Base-by-base conservation (phyloP, 1,140 invertebrate genomes). In the Aphelenchoides besseyi region DNA sequence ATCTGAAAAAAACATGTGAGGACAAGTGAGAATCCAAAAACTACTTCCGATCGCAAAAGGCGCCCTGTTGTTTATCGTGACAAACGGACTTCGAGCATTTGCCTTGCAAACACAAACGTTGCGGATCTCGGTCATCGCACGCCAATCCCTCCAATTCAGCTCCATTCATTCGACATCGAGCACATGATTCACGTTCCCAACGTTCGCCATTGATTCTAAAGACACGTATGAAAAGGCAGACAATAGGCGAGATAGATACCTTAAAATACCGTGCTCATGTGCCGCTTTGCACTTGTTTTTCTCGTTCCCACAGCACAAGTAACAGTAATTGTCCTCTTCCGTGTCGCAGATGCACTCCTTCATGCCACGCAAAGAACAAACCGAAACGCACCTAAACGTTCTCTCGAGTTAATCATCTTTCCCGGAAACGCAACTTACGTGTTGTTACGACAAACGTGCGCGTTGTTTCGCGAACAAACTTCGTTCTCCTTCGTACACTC, bases 31-130 rank as follows among this genome's bases (percentile, higher is more conserved):
- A 5, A 12, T 9, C 29, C 26, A 53, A 18, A 36, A 81, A 79
- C 62, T 57, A 82, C 82, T 84, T 84, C 64, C 83, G 33, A 71
- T 83, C 82, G 66, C 83, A 83, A 59, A 77, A 83, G 30, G 66
- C 54, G 0, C 82, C 82, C 35, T 83, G 75, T 32, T 62, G 67
- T 66, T 83, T 83, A 68, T 83, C 75, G 71, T 82, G 75, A 62
- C 82, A 83, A 16, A 83, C 81, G 8, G 81, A 83, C 52, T 84
- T 85, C 30, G 81, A 82, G 73, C 82, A 83, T 63, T 85, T 85
- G 12, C 82, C 82, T n/a, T 82, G 79, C 5, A 85, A 73, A 62
- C 82, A 83, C 26, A 83, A 62, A 35, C 82, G 68, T 41, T 82
- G 79, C 37, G 81, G 57, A 69, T 83, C 83, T 8, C 71, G 71